Base-by-base conservation (phyloP, 2,888 invertebrate genomes). In the Ferrisia virgata region DNA sequence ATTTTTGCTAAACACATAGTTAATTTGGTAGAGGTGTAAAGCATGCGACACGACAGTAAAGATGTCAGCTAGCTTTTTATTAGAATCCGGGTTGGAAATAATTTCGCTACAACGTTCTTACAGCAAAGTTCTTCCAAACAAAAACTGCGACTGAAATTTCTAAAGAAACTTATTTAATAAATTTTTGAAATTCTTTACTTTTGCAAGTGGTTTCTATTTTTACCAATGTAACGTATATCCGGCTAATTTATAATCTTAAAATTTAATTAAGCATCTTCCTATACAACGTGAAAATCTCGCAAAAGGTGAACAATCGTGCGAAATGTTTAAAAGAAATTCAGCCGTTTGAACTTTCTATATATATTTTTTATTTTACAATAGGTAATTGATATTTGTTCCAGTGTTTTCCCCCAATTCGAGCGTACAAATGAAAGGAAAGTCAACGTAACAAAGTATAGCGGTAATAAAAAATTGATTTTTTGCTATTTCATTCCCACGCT, bases 391-490 rank as follows among this genome's bases (percentile, higher is more conserved):
- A 64, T 64, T 64, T 64, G 64, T 64, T 64, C 64, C 13, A 28
- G 64, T 64, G 28, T 25, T 64, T 28, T 64, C 22, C 9, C 22
- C 25, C 64, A 28, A 28, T 58, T 64, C 64, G 31, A 64, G 28
- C 28, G 64, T 28, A 15, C 64, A 64, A 64, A 64, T 64, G 15
- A 64, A 64, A 64, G 28, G 9, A 64, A 28, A 64, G 64, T 28
- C 64, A 64, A 28, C 28, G 64, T 64, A 64, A 64, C 64, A 64
- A 64, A 64, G 64, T 64, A 53, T 22, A 64, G 64, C 25, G 9
- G 22, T 64, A 64, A 64, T 64, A 64, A 28, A 64, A 64, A 64
- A 64, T 64, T 64, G 64, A 64, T 64, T 64, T 64, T 64, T 64
- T 31, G 28, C 64, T 28, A 64, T 64, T 64, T 64, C 64, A 64